Conservation (phyloP, 2,113 vertebrate genomes). For the Ammospiza nelsoni region DNA sequence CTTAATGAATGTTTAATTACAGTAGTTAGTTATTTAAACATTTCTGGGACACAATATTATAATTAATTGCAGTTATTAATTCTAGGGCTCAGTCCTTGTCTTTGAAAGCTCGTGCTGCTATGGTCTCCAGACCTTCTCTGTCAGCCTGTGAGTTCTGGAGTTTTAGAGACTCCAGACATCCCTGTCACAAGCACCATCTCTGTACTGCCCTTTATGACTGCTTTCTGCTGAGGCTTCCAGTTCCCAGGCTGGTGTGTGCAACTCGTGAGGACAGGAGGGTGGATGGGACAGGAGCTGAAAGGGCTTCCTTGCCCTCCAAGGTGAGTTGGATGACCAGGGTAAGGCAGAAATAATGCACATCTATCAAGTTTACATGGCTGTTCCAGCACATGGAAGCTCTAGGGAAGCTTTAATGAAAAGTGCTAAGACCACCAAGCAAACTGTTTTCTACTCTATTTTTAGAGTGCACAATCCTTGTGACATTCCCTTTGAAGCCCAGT, state of each 20-base stretch:
- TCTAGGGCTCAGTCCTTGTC: not conserved
- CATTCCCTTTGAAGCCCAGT: not conserved
- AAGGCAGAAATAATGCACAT: not conserved
- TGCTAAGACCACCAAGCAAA: not conserved
- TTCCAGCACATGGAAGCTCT: not conserved
- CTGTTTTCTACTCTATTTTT: not conserved
- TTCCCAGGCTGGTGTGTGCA: not conserved
- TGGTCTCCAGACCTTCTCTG: not conserved
- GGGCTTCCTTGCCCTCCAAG: not conserved
- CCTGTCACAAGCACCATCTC: not conserved
- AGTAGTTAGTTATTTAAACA: not conserved
- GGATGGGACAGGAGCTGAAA: not conserved
- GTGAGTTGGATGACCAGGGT: not conserved
- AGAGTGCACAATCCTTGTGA: not conserved
- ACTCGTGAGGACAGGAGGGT: fast-evolving
- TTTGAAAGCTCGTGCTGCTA: not conserved
- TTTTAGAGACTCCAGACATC: not conserved
- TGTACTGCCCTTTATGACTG: not conserved
- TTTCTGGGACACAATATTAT: not conserved
- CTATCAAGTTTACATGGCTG: not conserved
- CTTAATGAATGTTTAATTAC: not conserved
- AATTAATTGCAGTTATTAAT: constrained; percentile 8
- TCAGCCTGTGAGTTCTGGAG: not conserved
- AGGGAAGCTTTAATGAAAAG: not conserved
- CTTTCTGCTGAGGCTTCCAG: not conserved